Conservation (phyloP, 2,113 vertebrate species). For the Spheniscus mendiculus region DNA sequence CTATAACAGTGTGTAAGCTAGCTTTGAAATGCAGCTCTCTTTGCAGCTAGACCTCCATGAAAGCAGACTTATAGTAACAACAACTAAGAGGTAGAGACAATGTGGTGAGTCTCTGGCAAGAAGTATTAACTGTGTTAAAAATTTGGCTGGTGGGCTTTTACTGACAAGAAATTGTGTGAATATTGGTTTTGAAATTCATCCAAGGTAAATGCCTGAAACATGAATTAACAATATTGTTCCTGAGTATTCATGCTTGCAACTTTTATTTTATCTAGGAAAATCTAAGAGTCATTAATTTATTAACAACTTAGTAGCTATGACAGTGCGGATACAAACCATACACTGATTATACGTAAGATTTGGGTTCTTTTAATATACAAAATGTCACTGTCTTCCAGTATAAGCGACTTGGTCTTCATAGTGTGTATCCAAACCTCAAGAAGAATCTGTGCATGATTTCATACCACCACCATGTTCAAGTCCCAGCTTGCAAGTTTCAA, state of each 20-base stretch:
- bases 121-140: background rate
- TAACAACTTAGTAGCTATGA: background rate
- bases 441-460: background rate
- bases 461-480: background rate
- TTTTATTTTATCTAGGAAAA: background rate
- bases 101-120: background rate
- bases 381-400: background rate
- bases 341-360: background rate
- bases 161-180: background rate
- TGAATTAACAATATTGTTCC: background rate
- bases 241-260: background rate
- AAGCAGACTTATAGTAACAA: background rate
- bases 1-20: background rate
- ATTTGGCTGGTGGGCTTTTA: background rate
- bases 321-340: background rate
- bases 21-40: background rate
- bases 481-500: background rate
- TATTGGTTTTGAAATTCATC: background rate
- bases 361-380: accelerated
- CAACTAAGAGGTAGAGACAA: background rate
- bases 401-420: background rate
- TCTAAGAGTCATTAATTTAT: background rate
- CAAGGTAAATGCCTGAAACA: background rate
- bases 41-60: background rate
- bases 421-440: background rate